Evolutionary conservation across 2,113 vertebrate genomes (phyloP), one percentile per base, ranked within the genome.

Genomic region (Myotis davidii): DNA sequence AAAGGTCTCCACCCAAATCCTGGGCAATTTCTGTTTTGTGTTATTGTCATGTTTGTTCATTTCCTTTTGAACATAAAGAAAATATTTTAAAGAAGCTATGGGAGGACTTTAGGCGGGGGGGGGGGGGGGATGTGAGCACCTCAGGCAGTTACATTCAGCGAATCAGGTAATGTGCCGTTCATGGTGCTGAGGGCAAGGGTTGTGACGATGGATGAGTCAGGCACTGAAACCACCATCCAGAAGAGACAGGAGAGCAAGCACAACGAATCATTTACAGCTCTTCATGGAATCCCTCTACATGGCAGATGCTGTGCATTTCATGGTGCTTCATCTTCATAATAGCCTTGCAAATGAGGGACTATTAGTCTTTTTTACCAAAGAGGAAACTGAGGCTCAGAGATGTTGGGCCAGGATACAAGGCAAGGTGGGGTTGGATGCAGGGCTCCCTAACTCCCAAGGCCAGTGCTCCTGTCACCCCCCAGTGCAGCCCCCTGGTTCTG

Each of bases 21-120:
- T 48, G n/a, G 83, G 78, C 67, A 76, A 86, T 88, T 94, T 90
- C 83, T 86, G 32, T 78, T 96, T 96, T 95, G 69, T 88, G 56
- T 74, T 93, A 88, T 88, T 90, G 64, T 39, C 73, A 18, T 95
- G 83, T 88, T 64, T 90, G 67, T 85, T 95, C 81, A 94, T 92
- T 94, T 96, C 56, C 73, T 85, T 94, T 56, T 59, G 27, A 94
- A 67, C 61, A 54, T 64, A 92, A 83, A 78, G 21, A 54, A 74
- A 94, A 88, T 59, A 84, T 56, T 74, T 90, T 92, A 65, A 94
- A 59, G 64, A 89, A 88, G 23, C 21, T n/a, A 11, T 72, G 29
- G 32, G 78, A 85, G 52, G 85, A 65, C 42, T 85, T 42, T 3
- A 0, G 9, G 9, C 29, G 16, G 9, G 13, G 18, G n/a, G 16